Evolutionary conservation across 2,113 vertebrate species (phyloP).

Genomic region (Solenodon paradoxus): DNA sequence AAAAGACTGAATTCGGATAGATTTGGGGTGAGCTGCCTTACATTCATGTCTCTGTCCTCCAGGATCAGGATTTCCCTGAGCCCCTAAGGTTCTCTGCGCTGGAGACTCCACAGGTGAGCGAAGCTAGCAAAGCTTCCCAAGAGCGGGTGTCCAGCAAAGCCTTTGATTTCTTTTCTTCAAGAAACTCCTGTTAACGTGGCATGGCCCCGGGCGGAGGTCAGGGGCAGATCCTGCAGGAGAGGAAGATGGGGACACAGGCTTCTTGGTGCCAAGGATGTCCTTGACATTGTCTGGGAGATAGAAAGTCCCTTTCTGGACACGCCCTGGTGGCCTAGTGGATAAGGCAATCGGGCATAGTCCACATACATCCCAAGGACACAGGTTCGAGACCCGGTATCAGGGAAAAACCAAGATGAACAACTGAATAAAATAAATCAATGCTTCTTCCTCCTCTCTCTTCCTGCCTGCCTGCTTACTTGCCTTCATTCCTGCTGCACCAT

Average conservation of each 20-base stretch:
- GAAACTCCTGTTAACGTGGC: neutral
- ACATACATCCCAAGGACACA: no score
- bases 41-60: no score
- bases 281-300: neutral
- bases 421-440: no score
- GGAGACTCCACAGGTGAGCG: neutral
- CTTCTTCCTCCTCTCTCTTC: no score
- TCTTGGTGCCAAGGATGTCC: neutral
- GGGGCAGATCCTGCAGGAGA: neutral
- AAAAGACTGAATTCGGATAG: neutral
- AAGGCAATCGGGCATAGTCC: no score
- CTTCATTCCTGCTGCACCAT: no score
- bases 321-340: no score
- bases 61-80: neutral
- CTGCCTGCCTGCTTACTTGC: no score
- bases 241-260: neutral
- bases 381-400: no score
- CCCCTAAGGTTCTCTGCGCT: neutral
- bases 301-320: neutral
- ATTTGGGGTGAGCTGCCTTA: no score
- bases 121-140: no score
- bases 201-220: neutral
- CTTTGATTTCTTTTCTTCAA: neutral
- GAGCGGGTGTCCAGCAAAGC: neutral
- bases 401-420: no score